A percentile compares a stretch with the other conserved stretches of the same genome.
Evolutionary conservation across 53 echinoderm and acorn worm genomes (phyloP).

Genomic region (Stichopus horrens): DNA sequence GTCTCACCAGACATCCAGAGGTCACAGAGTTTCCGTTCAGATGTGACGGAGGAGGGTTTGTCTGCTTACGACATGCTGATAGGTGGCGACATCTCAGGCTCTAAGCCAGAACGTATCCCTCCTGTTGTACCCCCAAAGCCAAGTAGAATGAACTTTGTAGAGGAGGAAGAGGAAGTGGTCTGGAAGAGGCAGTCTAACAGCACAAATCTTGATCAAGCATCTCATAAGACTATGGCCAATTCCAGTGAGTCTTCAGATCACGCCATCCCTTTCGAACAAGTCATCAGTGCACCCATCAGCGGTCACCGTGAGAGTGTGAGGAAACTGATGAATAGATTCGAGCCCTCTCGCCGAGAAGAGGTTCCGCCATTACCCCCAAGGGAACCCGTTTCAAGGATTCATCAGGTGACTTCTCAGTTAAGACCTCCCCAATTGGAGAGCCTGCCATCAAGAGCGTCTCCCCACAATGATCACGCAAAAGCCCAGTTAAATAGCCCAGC

Average conservation of each 20-base stretch:
- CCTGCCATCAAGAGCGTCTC: background rate
- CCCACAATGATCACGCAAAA: background rate
- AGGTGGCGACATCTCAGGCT: slow-evolving; percentile 63
- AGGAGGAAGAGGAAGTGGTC: background rate
- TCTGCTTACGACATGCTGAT: slow-evolving; percentile 72
- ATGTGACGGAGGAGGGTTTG: slow-evolving; percentile 58
- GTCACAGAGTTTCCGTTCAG: slow-evolving; percentile 61
- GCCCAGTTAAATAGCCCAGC: background rate
- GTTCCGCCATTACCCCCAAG: slow-evolving; percentile 43
- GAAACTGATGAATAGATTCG: slow-evolving; percentile 10
- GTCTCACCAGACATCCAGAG: slow-evolving; percentile 4
- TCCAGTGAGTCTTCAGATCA: slow-evolving; percentile 11
- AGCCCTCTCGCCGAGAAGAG: background rate
- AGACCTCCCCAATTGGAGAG: background rate
- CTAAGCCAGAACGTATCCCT: background rate
- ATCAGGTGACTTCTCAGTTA: slow-evolving; percentile 7
- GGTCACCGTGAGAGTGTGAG: slow-evolving; percentile 5
- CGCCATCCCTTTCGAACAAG: background rate
- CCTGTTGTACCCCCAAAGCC: slow-evolving; percentile 58
- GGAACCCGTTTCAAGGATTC: slow-evolving; percentile 36
- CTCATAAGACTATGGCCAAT: background rate
- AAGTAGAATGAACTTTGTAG: slow-evolving; percentile 24
- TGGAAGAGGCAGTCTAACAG: background rate
- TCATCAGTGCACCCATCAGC: background rate
- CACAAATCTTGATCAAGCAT: background rate